phyloP scores from a whole-genome alignment of 2,888 invertebrate species.

The Catocala fraxini region DNA sequence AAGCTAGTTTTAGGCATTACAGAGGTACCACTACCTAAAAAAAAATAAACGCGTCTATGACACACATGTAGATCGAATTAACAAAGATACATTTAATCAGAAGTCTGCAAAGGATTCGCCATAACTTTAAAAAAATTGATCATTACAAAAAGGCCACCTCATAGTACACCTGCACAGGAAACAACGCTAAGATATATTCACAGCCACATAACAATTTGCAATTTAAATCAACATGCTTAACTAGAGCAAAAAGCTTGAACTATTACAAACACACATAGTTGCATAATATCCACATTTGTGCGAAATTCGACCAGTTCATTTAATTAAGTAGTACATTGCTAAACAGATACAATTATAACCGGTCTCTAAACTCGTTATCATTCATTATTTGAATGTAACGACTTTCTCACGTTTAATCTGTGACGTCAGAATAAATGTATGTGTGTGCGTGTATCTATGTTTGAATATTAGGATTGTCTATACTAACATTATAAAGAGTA shows the following conservation, averaged over 20 bases:
- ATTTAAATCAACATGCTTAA: background rate
- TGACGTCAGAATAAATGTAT: background rate
- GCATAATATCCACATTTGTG: constrained; percentile 13
- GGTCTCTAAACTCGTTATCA: constrained; percentile 20
- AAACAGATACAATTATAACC: constrained; percentile 26
- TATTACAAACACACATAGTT: constrained; percentile 10
- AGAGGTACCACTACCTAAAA: no score
- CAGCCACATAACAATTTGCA: background rate
- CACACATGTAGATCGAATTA: no score
- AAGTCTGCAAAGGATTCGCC: no score
- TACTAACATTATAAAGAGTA: no score
- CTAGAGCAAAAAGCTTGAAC: constrained; percentile 3
- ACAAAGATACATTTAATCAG: no score
- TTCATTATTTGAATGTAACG: constrained; percentile 30
- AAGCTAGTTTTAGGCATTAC: no score
- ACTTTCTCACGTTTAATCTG: constrained; percentile 34
- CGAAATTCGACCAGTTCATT: constrained; percentile 33
- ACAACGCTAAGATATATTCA: background rate
- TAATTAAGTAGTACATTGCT: constrained; percentile 15
- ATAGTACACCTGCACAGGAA: background rate
- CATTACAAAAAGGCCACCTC: background rate
- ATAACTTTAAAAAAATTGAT: no score
- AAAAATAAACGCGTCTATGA: no score
- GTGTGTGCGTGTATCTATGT: no score
- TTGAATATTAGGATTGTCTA: no score